Evolutionary conservation across 2,888 invertebrate species (phyloP), one percentile per base, ranked within the genome.

Genomic region (Ichneumoninae sp.): DNA sequence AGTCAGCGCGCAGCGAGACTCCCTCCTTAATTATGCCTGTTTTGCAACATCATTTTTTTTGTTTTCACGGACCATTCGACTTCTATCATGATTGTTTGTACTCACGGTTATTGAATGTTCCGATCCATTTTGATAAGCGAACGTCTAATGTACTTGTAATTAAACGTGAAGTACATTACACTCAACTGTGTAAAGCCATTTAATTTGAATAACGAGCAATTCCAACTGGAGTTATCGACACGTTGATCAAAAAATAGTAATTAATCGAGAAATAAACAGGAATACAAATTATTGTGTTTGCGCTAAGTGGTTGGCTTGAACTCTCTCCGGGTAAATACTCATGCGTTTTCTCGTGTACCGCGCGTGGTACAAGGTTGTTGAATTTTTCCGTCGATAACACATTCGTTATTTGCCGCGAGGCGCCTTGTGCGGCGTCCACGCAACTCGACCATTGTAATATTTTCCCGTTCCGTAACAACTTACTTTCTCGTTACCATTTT

Each of bases 31-130:
- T 68, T 57, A 44, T n/a, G 57, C 30, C 26, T 2, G 26, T 77
- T 77, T 68, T 68, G 26, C 54, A 77, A 77, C 57, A 57, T 16
- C 30, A n/a, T n/a, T 40, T 68, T 60, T 77, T 69, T 44, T 22
- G 33, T 22, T 7, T 22, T 16, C 16, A 3, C 52, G 6, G n/a
- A 52, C 52, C 44, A 1, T 50, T 69, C 13, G 30, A 40, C 13
- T 26, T 2, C 54, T 47, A 30, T 44, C 44, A 57, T n/a, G 40
- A 8, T 8, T 44, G 57, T 44, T 77, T 69, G 57, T 19, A n/a
- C 7, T n/a, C 36, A 30, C 44, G 13, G 33, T 52, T 68, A 52
- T 44, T 10, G 40, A 40, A 16, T 40, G 44, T 60, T 26, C 26
- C 33, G 16, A 13, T 47, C 19, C 3, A 72, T 33, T 47, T 60